These are phyloP conservation scores for Pollenia angustigena DNA, from an alignment of 2,888 invertebrate genomes.

Conservation along the genomic window DNA sequence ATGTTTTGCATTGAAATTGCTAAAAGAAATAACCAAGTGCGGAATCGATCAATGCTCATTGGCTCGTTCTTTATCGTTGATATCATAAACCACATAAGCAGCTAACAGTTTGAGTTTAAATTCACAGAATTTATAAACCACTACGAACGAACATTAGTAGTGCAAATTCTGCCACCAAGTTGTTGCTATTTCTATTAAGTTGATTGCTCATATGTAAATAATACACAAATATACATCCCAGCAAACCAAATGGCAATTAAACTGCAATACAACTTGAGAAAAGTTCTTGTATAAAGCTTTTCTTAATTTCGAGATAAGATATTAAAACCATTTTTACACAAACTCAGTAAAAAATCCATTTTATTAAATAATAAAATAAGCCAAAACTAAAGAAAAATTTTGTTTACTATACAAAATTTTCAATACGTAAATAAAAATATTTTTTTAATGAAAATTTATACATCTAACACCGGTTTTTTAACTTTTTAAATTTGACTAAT, in stretches of 20 bases:
- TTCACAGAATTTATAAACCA: slow-evolving; percentile 12
- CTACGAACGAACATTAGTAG: not conserved
- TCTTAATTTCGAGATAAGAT: no score
- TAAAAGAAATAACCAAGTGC: slow-evolving; percentile 26
- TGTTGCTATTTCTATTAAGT: not conserved
- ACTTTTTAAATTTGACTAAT: no score
- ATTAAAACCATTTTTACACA: no score
- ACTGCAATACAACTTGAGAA: no score
- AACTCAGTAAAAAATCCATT: no score
- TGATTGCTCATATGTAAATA: not conserved
- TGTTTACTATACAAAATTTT: no score
- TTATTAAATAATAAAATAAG: no score
- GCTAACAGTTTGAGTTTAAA: not conserved
- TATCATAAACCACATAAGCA: slow-evolving; percentile 25
- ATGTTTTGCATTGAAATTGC: slow-evolving; percentile 35
- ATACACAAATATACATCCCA: not conserved
- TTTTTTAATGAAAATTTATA: no score
- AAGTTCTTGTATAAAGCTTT: not conserved
- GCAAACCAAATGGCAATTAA: no score
- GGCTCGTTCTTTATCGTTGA: slow-evolving; percentile 42
- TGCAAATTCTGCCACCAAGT: not conserved
- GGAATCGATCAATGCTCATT: slow-evolving; percentile 56
- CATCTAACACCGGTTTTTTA: no score
- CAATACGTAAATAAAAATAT: no score
- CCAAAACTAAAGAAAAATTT: no score